These are phyloP conservation scores for Stegodyphus mimosarum DNA, from an alignment of 1,140 invertebrate species.

Conservation along the genomic window DNA sequence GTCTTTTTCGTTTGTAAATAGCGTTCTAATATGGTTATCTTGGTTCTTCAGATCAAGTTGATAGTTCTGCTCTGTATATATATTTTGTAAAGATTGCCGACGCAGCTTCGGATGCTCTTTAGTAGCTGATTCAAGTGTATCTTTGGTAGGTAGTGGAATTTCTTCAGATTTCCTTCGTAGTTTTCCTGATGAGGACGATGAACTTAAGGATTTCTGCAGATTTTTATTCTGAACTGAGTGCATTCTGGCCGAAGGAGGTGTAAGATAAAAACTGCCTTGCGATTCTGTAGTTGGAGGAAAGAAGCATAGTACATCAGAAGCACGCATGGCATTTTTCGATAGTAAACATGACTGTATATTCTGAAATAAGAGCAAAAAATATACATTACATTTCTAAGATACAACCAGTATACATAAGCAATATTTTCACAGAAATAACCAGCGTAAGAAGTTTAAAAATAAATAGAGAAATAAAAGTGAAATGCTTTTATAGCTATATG, in stretches of 20 bases:
- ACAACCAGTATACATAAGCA: too few relatives aligned
- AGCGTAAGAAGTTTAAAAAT: too few relatives aligned
- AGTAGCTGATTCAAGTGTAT: background rate
- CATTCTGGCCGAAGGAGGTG: constrained; percentile 58
- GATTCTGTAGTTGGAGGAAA: constrained; percentile 22
- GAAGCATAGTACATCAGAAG: constrained; percentile 43
- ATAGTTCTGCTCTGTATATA: too few relatives aligned
- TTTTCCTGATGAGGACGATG: background rate
- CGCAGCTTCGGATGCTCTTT: background rate
- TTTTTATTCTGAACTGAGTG: constrained; percentile 6
- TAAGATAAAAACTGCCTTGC: constrained; percentile 23
- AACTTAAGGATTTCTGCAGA: background rate
- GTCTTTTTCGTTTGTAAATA: background rate
- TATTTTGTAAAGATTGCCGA: background rate
- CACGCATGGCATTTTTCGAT: constrained; percentile 19
- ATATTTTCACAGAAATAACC: too few relatives aligned
- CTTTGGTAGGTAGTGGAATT: background rate
- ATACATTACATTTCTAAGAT: too few relatives aligned
- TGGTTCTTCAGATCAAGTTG: too few relatives aligned
- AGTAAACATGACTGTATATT: constrained; percentile 25
- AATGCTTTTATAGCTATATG: too few relatives aligned
- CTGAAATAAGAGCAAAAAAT: constrained; percentile 1
- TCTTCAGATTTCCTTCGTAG: constrained; percentile 26
- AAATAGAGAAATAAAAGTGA: too few relatives aligned
- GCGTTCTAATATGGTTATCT: too few relatives aligned